These are phyloP conservation scores for Rostratula benghalensis DNA, from an alignment of 2,113 vertebrate species.

Conservation along the genomic window DNA sequence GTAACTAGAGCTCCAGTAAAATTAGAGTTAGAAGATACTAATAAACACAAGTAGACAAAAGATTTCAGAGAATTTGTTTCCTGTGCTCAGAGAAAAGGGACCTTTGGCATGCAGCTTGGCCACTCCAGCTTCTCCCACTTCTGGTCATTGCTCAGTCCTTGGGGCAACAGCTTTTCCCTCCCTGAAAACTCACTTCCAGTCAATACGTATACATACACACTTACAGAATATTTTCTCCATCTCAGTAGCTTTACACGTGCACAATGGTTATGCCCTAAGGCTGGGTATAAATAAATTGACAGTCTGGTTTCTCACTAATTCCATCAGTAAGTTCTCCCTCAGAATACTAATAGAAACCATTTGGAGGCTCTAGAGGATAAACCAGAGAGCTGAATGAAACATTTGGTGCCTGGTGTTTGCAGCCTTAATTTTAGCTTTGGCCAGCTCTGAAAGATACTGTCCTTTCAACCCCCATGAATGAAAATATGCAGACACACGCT, in stretches of 20 bases:
- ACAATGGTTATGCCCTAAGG: slow-evolving; percentile 52
- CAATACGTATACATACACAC: background rate
- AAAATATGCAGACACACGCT: background rate
- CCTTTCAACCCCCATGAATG: background rate
- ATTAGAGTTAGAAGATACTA: background rate
- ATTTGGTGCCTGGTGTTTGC: background rate
- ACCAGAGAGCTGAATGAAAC: background rate
- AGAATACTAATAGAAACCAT: slow-evolving; percentile 56
- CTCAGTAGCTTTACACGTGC: slow-evolving; percentile 46
- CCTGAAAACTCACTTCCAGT: slow-evolving; percentile 18
- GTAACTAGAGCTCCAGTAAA: background rate
- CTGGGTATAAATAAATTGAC: slow-evolving; percentile 69
- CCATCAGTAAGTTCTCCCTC: slow-evolving; percentile 9
- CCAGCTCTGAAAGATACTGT: background rate
- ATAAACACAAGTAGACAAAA: background rate
- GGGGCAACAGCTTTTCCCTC: slow-evolving; percentile 23
- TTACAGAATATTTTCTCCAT: slow-evolving; percentile 22
- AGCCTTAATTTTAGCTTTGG: slow-evolving; percentile 23
- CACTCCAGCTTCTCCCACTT: background rate
- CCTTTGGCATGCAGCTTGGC: background rate
- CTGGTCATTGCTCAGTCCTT: background rate
- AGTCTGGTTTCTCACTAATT: slow-evolving; percentile 61
- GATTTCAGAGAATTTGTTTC: background rate
- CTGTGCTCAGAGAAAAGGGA: background rate
- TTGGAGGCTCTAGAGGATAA: background rate